Conservation (phyloP, 2,113 vertebrate genomes). For the Catharus minimus region DNA sequence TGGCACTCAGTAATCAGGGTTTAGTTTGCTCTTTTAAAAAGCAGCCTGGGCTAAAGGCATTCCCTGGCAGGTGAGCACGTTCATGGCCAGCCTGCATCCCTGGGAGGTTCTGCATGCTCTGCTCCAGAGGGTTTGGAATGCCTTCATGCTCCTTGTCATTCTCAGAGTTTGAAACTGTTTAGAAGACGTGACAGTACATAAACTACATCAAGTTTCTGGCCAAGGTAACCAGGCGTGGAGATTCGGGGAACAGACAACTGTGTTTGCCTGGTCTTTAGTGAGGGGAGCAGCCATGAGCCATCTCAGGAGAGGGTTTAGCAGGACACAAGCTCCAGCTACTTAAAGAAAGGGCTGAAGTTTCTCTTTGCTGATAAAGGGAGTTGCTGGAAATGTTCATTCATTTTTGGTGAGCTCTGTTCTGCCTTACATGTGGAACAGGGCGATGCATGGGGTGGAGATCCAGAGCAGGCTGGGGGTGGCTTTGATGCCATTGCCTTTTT, state of each 20-base stretch:
- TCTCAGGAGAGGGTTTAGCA: not conserved
- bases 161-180: not conserved
- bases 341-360: not conserved
- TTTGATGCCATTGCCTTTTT: rapidly evolving
- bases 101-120: not conserved
- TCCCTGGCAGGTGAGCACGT: not conserved
- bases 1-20: not conserved
- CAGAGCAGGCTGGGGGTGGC: not conserved
- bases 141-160: rapidly evolving
- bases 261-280: rapidly evolving
- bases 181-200: not conserved
- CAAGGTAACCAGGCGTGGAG: not conserved
- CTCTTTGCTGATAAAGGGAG: not conserved
- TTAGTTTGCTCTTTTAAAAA: not conserved
- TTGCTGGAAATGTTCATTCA: not conserved
- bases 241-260: not conserved
- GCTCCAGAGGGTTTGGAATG: not conserved
- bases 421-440: rapidly evolving
- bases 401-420: not conserved
- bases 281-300: not conserved
- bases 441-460: not conserved
- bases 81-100: not conserved
- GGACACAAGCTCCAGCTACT: not conserved
- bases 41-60: not conserved
- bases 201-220: not conserved